Conservation (phyloP, 2,113 vertebrate species). For the Hystrix brachyura region DNA sequence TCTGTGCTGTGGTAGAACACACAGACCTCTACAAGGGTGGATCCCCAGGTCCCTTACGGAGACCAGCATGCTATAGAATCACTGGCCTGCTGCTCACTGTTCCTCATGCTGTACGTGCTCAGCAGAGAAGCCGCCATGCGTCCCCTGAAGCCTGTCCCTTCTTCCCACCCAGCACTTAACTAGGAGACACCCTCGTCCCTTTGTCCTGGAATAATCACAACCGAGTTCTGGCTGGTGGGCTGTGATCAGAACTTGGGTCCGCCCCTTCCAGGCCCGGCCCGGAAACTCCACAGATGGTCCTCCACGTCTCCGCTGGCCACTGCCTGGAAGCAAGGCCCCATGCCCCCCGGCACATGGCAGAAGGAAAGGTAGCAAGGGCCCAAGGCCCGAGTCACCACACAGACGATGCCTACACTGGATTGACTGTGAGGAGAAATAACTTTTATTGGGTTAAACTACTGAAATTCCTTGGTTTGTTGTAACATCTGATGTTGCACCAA, state of each 20-base stretch:
- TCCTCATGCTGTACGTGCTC: neutral
- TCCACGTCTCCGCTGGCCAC: neutral
- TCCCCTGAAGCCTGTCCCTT: neutral
- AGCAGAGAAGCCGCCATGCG: neutral
- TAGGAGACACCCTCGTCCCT: neutral
- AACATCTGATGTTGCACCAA: neutral
- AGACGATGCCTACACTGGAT: neutral
- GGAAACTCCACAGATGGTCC: neutral
- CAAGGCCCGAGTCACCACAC: neutral
- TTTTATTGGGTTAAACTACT: conserved; percentile 4
- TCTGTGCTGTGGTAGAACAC: neutral
- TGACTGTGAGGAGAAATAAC: neutral
- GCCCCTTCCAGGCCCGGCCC: neutral
- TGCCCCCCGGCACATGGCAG: neutral
- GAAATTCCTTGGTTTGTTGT: neutral
- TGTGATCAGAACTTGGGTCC: neutral
- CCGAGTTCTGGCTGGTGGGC: neutral
- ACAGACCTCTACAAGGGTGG: neutral
- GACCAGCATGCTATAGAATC: neutral
- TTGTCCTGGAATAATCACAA: neutral
- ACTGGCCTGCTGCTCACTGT: neutral
- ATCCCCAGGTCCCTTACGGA: neutral
- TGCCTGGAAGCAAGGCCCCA: neutral
- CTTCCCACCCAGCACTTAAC: neutral
- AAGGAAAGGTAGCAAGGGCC: neutral